Percentiles rank a stretch among this genome's conserved stretches.
phyloP scores from a whole-genome alignment of 2,797 vertebrate genomes.

The Smutsia temminckii region DNA sequence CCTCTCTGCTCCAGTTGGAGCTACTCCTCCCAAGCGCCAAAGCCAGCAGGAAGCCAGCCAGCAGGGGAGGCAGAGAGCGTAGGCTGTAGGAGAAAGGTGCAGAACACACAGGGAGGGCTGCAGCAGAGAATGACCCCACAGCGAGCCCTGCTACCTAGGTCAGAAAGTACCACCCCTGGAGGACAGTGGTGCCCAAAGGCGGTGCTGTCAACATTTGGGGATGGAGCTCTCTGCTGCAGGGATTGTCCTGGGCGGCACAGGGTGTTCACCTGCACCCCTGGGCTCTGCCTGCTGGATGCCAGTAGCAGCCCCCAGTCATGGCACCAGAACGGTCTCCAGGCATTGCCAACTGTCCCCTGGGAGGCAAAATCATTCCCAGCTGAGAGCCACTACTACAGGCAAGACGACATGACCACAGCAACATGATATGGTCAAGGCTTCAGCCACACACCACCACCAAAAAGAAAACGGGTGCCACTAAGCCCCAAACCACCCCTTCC shows the following conservation, averaged over 20 bases:
- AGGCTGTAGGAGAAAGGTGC: rapidly evolving
- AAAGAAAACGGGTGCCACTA: not conserved
- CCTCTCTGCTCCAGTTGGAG: not conserved
- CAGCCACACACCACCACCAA: not conserved
- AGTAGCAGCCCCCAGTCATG: not conserved
- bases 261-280: not conserved
- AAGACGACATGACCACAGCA: rapidly evolving
- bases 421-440: not conserved
- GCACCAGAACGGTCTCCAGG: not conserved
- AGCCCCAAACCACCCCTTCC: not conserved
- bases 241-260: not conserved
- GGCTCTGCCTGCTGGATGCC: not conserved
- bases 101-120: rapidly evolving
- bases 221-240: not conserved
- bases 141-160: rapidly evolving
- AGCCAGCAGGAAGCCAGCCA: not conserved
- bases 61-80: not conserved
- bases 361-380: not conserved
- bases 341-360: not conserved
- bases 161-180: not conserved
- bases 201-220: not conserved
- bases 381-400: rapidly evolving
- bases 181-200: rapidly evolving
- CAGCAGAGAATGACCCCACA: not conserved
- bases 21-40: not conserved